phyloP scores from a whole-genome alignment of 2,888 invertebrate species.

The Eumacrocentrus americanus region DNA sequence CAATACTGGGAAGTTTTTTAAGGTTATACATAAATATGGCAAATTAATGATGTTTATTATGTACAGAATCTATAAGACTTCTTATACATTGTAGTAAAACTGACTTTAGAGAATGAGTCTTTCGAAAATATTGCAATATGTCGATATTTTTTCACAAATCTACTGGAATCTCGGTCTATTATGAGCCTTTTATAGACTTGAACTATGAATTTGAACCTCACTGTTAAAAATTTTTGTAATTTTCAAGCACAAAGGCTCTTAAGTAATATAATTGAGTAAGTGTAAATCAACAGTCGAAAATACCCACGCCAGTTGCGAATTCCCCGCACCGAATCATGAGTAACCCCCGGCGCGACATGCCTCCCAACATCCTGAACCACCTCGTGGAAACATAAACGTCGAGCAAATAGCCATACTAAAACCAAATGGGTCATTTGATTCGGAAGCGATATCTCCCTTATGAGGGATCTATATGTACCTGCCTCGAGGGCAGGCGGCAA shows the following conservation, averaged over 20 bases:
- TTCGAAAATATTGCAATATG: too few species aligned
- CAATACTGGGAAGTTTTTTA: conserved; percentile 20
- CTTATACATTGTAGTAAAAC: too few species aligned
- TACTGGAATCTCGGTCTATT: too few species aligned
- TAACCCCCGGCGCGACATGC: conserved; percentile 1
- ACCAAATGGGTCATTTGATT: conserved; percentile 61
- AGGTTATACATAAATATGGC: conserved; percentile 22
- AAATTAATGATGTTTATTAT: not conserved
- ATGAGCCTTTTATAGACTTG: too few species aligned
- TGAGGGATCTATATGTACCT: conserved; percentile 50
- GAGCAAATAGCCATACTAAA: conserved; percentile 57
- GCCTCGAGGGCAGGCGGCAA: conserved; percentile 35
- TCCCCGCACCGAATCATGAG: not conserved
- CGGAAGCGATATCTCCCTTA: conserved; percentile 59
- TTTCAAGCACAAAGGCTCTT: too few species aligned
- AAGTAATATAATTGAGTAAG: too few species aligned
- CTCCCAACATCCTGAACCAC: conserved; percentile 25
- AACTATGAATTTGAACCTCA: too few species aligned
- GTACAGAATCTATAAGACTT: not conserved
- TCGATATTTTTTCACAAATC: too few species aligned
- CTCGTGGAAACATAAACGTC: conserved; percentile 56
- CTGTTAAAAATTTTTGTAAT: too few species aligned
- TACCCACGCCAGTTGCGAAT: not conserved
- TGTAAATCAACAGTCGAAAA: too few species aligned
- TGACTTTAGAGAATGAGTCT: too few species aligned